phyloP scores from a whole-genome alignment of 23 tunicate species.

The Styela clava region DNA sequence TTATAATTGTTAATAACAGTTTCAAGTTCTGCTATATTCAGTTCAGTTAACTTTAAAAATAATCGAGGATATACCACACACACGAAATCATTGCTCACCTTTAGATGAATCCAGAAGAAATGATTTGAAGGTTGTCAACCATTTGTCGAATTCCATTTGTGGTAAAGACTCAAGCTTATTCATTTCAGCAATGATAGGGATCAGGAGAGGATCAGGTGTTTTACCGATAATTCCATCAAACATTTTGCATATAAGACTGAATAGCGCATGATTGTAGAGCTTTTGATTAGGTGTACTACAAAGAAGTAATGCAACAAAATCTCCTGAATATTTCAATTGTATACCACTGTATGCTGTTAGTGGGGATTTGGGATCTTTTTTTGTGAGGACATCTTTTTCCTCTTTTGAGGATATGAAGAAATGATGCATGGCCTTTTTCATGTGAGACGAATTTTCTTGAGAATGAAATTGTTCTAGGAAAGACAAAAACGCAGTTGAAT shows the following conservation, averaged over 20 bases:
- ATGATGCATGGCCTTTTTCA: conserved; percentile 53
- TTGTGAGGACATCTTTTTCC: neutral
- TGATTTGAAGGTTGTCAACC: neutral
- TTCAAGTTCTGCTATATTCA: too few relatives aligned
- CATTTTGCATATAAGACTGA: conserved; percentile 1
- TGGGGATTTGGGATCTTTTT: conserved; percentile 8
- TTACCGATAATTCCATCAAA: neutral
- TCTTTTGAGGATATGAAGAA: conserved; percentile 41
- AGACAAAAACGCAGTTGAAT: conserved; percentile 9
- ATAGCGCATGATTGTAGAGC: neutral
- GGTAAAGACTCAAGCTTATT: neutral
- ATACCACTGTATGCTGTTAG: neutral
- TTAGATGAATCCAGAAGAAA: neutral
- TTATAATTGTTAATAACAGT: too few relatives aligned
- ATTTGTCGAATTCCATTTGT: neutral
- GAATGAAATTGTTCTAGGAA: neutral
- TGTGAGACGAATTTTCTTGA: conserved; percentile 1
- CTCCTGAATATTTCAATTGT: conserved; percentile 16
- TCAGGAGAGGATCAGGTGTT: conserved; percentile 8
- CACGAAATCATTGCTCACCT: too few relatives aligned
- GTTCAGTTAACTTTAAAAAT: too few relatives aligned
- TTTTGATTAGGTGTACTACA: neutral
- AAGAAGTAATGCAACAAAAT: conserved; percentile 9
- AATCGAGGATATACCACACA: too few relatives aligned
- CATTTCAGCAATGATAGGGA: conserved; percentile 6